phyloP scores from a whole-genome alignment of 1,140 invertebrate species.

The Drosophila ironensis region DNA sequence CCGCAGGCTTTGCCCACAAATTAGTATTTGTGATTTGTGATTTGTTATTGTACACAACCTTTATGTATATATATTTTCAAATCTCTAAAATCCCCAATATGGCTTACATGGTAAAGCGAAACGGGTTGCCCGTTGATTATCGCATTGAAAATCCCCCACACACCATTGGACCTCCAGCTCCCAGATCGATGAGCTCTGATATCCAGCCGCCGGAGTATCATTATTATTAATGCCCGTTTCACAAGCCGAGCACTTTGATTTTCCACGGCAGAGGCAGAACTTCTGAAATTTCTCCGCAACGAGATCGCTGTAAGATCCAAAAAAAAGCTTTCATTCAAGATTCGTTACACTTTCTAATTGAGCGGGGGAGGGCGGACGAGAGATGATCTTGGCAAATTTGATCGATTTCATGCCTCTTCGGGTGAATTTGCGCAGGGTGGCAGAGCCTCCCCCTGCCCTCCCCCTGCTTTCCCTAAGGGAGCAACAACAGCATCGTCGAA shows the following conservation, averaged over 20 bases:
- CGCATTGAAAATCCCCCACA: conserved; percentile 39
- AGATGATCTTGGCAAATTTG: conserved; percentile 21
- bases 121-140: conserved; percentile 33
- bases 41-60: conserved; percentile 30
- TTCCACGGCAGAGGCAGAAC: neutral
- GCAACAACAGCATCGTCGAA: conserved; percentile 42
- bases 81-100: conserved; percentile 22
- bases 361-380: neutral
- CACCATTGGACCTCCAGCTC: conserved; percentile 2
- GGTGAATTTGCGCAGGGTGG: conserved; percentile 20
- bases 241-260: conserved; percentile 8
- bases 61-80: conserved; percentile 6
- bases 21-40: conserved; percentile 33
- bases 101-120: conserved; percentile 29
- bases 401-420: conserved; percentile 5
- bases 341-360: conserved; percentile 38
- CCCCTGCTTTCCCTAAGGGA: neutral
- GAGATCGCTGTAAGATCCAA: too few species aligned
- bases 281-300: conserved; percentile 1
- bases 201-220: conserved; percentile 38
- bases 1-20: conserved; percentile 45
- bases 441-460: neutral
- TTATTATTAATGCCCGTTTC: conserved; percentile 25
- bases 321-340: neutral
- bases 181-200: conserved; percentile 70